These are phyloP conservation scores for Opisthocomus hoazin DNA, from an alignment of 2,113 vertebrate genomes.

Conservation along the genomic window DNA sequence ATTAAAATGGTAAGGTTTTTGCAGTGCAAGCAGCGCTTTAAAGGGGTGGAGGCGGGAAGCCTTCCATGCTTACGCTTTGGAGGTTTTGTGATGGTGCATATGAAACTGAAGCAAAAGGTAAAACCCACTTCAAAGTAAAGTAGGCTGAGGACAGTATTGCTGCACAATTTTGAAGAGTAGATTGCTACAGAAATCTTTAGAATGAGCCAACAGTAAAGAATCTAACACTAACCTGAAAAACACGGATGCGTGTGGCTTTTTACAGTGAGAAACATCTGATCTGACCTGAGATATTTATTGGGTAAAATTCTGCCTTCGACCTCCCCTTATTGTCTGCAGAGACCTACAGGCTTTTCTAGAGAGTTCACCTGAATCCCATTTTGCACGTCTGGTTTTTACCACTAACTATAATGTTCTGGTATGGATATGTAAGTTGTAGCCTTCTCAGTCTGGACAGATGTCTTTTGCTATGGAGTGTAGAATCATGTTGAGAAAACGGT, in stretches of 20 bases:
- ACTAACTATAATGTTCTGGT: background rate
- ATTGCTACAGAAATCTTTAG: background rate
- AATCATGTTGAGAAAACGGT: background rate
- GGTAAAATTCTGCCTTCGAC: background rate
- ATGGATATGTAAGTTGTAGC: background rate
- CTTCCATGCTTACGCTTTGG: background rate
- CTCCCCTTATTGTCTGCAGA: background rate
- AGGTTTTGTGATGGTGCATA: background rate
- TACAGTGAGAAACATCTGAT: background rate
- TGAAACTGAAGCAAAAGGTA: background rate
- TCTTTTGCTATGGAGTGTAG: background rate
- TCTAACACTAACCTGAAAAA: background rate
- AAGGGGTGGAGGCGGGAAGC: accelerated
- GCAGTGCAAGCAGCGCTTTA: background rate
- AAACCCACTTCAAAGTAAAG: background rate
- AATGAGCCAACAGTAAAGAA: background rate
- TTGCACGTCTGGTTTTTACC: background rate
- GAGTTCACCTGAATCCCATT: background rate
- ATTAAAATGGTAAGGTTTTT: background rate
- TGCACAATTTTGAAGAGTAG: background rate
- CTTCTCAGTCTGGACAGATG: background rate
- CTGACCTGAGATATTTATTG: background rate
- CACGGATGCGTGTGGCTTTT: background rate
- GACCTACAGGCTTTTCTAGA: background rate
- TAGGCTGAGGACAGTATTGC: background rate